Evolutionary conservation across 2,797 vertebrate species (phyloP).

Genomic region (Microctenopoma lineatum): DNA sequence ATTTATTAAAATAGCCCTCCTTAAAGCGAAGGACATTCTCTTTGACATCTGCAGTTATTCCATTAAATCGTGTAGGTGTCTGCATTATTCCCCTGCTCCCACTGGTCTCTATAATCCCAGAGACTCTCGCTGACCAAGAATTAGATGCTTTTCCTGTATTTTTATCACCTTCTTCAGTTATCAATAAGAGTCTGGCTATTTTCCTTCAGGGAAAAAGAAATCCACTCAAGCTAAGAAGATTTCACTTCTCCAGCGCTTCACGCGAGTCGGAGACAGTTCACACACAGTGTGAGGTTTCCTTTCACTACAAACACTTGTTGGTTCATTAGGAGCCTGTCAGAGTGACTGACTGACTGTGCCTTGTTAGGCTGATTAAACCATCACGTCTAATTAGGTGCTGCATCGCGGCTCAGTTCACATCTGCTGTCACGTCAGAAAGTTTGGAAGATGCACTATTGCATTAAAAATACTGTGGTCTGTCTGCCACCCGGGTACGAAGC

Average conservation of each 20-base stretch:
- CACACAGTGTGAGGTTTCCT: conserved; percentile 19
- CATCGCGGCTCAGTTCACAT: conserved; percentile 52
- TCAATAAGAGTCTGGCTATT: conserved; percentile 7
- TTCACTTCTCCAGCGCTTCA: not conserved
- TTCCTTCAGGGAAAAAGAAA: not conserved
- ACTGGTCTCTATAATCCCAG: conserved; percentile 25
- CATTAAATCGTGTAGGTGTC: conserved; percentile 48
- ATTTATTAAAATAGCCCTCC: conserved; percentile 75
- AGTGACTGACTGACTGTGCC: conserved; percentile 58
- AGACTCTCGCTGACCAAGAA: conserved; percentile 36
- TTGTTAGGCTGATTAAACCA: conserved; percentile 72
- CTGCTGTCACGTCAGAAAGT: conserved; percentile 45
- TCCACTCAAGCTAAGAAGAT: not conserved
- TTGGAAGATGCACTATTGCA: conserved; percentile 32
- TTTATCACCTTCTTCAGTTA: conserved; percentile 18
- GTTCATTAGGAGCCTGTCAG: conserved; percentile 58
- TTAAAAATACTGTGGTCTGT: conserved; percentile 6
- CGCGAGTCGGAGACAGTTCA: not conserved
- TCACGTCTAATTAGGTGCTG: conserved; percentile 58
- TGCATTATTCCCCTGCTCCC: conserved; percentile 38
- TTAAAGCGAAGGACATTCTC: conserved; percentile 66
- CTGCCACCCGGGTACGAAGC: conserved; percentile 15
- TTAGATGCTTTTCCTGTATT: conserved; percentile 10
- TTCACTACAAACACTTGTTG: conserved; percentile 58
- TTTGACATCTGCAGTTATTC: conserved; percentile 58